Evolutionary conservation across 2,888 invertebrate genomes (phyloP).

Genomic region (Eupithecia abbreviata): DNA sequence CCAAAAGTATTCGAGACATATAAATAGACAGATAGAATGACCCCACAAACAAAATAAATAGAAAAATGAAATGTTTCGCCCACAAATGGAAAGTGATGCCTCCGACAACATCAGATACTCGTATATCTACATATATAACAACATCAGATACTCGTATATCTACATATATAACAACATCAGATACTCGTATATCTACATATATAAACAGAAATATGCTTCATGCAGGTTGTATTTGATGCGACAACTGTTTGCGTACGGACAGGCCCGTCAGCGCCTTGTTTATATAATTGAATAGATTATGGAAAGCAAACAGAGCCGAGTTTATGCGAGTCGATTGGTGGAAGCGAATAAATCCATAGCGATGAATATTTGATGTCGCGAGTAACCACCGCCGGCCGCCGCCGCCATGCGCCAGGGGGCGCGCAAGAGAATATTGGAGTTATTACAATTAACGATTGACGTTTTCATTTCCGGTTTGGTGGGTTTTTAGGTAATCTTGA

Average conservation of each 20-base stretch:
- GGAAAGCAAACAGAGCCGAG: background rate
- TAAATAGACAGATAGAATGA: too few species aligned
- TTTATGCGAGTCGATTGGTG: background rate
- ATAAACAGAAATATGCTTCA: too few species aligned
- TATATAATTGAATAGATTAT: background rate
- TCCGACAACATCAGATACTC: background rate
- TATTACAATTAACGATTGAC: background rate
- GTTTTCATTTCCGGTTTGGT: background rate
- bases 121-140: too few species aligned
- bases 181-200: background rate
- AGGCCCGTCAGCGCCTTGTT: background rate
- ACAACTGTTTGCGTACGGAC: background rate
- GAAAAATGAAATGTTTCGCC: background rate
- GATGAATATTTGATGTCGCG: conserved; percentile 6
- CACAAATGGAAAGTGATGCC: background rate
- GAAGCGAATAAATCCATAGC: background rate
- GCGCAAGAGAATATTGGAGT: background rate
- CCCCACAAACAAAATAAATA: background rate
- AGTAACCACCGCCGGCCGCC: background rate
- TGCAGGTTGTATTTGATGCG: background rate
- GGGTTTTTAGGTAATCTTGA: background rate
- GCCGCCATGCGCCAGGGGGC: too few species aligned
- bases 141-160: too few species aligned
- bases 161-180: background rate
- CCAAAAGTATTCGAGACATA: background rate